Conservation (phyloP, 2,888 invertebrate genomes). For the Diaperis boleti region DNA sequence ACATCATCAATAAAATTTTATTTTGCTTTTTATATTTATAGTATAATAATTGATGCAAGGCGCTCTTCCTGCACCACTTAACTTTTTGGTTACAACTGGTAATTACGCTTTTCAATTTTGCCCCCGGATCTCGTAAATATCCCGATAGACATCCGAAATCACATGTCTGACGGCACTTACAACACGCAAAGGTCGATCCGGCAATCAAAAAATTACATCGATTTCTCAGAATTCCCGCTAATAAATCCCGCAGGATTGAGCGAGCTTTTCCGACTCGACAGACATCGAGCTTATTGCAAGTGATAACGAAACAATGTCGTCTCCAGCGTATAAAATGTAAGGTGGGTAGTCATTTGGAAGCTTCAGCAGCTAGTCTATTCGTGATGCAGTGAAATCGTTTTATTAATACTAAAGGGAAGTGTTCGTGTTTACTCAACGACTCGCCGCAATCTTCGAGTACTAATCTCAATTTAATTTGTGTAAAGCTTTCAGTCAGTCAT, state of each 20-base stretch:
- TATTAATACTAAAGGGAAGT: constrained; percentile 21
- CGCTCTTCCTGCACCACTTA: no score
- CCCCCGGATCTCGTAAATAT: no score
- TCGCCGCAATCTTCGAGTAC: constrained; percentile 28
- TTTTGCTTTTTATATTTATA: no score
- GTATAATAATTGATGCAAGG: no score
- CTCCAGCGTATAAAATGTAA: constrained; percentile 21
- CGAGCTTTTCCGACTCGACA: background rate
- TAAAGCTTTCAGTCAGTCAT: constrained; percentile 36
- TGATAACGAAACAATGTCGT: constrained; percentile 12
- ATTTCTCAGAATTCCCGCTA: background rate
- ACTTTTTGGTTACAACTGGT: no score
- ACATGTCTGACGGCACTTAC: no score
- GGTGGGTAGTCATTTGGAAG: constrained; percentile 11
- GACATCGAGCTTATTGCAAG: constrained; percentile 1
- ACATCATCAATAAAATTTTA: no score
- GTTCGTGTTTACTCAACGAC: constrained; percentile 24
- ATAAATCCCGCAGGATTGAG: background rate
- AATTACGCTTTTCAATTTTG: no score
- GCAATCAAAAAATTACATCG: background rate
- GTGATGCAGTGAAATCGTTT: constrained; percentile 19
- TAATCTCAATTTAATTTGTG: constrained; percentile 34
- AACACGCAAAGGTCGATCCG: no score
- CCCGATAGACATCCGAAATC: no score
- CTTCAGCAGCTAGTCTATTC: constrained; percentile 8